Evolutionary conservation across 2,113 vertebrate species (phyloP).

Genomic region (Peucedramus taeniatus): DNA sequence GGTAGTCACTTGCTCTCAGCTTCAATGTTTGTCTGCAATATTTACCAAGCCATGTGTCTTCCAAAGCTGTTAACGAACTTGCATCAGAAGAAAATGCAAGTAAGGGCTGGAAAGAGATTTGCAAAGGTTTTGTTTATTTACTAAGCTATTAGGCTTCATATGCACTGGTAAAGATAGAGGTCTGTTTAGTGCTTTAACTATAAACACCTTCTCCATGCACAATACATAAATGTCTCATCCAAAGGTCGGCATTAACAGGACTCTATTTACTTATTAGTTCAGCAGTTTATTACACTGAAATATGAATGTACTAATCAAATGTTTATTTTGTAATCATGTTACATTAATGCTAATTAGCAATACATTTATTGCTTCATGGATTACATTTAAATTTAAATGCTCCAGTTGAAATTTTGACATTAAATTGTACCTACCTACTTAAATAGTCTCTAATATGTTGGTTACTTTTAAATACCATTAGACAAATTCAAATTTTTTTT

Average conservation of each 20-base stretch:
- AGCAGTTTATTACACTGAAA: slow-evolving; percentile 54
- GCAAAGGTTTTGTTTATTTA: slow-evolving; percentile 16
- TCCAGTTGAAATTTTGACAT: slow-evolving; percentile 41
- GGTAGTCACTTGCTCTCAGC: rapidly evolving
- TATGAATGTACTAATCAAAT: slow-evolving; percentile 71
- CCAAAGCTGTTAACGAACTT: neutral
- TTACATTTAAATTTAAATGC: slow-evolving; percentile 65
- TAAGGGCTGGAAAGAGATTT: neutral
- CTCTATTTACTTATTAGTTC: slow-evolving; percentile 63
- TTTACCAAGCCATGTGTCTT: neutral
- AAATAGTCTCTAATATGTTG: neutral
- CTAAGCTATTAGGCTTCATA: neutral
- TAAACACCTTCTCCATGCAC: neutral
- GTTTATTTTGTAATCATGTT: slow-evolving; percentile 69
- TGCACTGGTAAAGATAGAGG: neutral
- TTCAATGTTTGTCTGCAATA: neutral
- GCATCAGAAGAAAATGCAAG: neutral
- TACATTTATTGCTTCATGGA: slow-evolving; percentile 57
- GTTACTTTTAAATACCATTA: neutral
- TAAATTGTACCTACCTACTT: slow-evolving; percentile 38
- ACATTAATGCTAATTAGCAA: slow-evolving; percentile 67
- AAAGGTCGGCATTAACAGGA: slow-evolving; percentile 9
- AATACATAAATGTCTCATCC: slow-evolving; percentile 1
- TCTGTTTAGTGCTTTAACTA: neutral
- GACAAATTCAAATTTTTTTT: neutral